Evolutionary conservation across 2,113 vertebrate species (phyloP), one percentile per base, ranked within the genome.

Genomic region (Hirundichthys speculiger): DNA sequence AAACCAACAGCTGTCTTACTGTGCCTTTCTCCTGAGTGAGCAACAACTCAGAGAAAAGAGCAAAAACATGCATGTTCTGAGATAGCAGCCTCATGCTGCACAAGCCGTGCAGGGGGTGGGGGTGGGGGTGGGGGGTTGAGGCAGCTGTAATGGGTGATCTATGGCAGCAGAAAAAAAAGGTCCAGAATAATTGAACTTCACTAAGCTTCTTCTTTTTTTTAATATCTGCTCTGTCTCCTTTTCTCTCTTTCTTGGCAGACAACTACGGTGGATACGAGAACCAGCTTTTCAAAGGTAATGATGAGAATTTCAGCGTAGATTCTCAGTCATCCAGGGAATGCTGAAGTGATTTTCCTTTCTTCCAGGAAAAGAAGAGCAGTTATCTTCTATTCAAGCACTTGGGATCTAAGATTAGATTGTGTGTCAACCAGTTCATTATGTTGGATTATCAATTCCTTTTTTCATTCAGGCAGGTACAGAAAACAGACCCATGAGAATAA

Each of bases 281-380:
- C 86, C 92, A 92, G 62, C 92, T 94, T 64, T 94, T 94, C 54
- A 94, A 93, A 92, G 93, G 93, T 93, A 89, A 68, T 10, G 20
- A 80, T 43, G 39, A 13, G n/a, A 3, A 2, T 38, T 12, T 53
- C 30, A 34, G 30, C 11, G 30, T 7, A 34, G 30, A 34, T 34
- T 34, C 30, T 34, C 3, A 5, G 30, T 34, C 30, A 34, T 34
- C n/a, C n/a, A n/a, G n/a, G n/a, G n/a, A n/a, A n/a, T n/a, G n/a
- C n/a, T n/a, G n/a, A n/a, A n/a, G n/a, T n/a, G n/a, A n/a, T n/a
- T n/a, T n/a, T n/a, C n/a, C n/a, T n/a, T n/a, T n/a, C n/a, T n/a
- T n/a, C n/a, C n/a, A n/a, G n/a, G n/a, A n/a, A n/a, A n/a, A n/a
- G n/a, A n/a, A n/a, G n/a, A n/a, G n/a, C n/a, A n/a, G 30, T 34